phyloP scores from a whole-genome alignment of 2,888 invertebrate genomes.

The Conops quadrifasciatus region DNA sequence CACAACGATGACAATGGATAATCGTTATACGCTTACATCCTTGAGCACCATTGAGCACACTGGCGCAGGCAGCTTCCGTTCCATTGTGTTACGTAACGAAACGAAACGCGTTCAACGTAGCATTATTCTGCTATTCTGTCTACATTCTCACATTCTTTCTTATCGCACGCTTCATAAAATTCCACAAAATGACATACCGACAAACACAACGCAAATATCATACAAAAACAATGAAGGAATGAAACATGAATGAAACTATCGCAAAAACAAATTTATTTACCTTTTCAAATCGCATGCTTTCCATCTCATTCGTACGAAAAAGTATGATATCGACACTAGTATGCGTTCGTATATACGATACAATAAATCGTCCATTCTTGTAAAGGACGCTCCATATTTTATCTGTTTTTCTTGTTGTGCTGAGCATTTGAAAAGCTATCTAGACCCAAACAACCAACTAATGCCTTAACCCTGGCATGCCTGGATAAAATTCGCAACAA shows the following conservation, averaged over 20 bases:
- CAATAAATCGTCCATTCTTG: too few relatives aligned
- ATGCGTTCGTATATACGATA: too few relatives aligned
- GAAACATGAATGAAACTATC: background rate
- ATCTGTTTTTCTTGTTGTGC: too few relatives aligned
- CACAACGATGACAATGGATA: background rate
- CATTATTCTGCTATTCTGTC: background rate
- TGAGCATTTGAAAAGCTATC: too few relatives aligned
- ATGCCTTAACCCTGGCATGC: too few relatives aligned
- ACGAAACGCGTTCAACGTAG: background rate
- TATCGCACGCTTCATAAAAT: conserved; percentile 17
- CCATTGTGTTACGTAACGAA: background rate
- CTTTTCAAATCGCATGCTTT: background rate
- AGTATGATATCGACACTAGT: too few relatives aligned
- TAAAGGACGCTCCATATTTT: too few relatives aligned
- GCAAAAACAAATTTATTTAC: background rate
- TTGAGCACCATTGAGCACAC: conserved; percentile 6
- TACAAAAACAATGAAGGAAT: background rate
- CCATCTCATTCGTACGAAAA: too few relatives aligned
- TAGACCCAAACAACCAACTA: too few relatives aligned
- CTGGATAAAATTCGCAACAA: too few relatives aligned
- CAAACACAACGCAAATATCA: background rate
- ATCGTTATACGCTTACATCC: background rate
- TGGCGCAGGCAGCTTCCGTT: conserved; percentile 1
- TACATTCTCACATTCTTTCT: conserved; percentile 8
- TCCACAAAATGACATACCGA: background rate